phyloP scores from a whole-genome alignment of 2,888 invertebrate species.

The Leptinotarsa rubiginosa region DNA sequence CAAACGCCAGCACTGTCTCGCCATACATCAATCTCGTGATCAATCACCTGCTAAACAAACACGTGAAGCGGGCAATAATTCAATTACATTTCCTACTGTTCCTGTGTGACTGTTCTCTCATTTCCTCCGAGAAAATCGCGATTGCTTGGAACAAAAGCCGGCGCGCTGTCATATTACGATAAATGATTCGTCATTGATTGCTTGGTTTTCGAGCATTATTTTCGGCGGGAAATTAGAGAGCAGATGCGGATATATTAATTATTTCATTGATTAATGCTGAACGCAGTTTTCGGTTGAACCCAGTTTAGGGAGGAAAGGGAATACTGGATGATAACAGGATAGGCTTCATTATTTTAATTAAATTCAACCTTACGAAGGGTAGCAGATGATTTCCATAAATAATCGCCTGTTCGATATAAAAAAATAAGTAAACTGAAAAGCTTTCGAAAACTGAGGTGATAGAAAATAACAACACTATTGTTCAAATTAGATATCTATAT shows the following conservation, averaged over 20 bases:
- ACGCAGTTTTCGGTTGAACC: background rate
- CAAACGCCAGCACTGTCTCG: constrained; percentile 10
- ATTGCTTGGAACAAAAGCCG: constrained; percentile 5
- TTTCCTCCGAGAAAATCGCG: constrained; percentile 3
- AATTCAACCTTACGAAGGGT: too few relatives aligned
- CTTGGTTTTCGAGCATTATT: constrained; percentile 12
- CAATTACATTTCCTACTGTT: constrained; percentile 25
- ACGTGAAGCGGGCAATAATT: constrained; percentile 19
- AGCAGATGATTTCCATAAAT: too few relatives aligned
- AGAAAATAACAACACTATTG: too few relatives aligned
- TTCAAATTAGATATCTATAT: too few relatives aligned
- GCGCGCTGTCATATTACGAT: constrained; percentile 15
- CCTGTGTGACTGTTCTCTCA: constrained; percentile 3
- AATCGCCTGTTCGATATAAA: too few relatives aligned
- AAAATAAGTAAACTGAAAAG: too few relatives aligned
- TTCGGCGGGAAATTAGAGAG: background rate
- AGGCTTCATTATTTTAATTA: background rate
- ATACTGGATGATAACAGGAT: background rate
- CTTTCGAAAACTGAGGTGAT: too few relatives aligned
- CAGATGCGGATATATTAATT: constrained; percentile 4
- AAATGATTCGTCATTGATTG: constrained; percentile 13
- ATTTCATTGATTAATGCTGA: constrained; percentile 11
- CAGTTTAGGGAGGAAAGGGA: background rate
- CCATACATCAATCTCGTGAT: constrained; percentile 13
- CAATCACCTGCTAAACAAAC: constrained; percentile 21